Percentiles rank a stretch among this genome's conserved stretches.
Conservation (phyloP, 1,140 invertebrate genomes). For the Trypoxylus dichotomus region DNA sequence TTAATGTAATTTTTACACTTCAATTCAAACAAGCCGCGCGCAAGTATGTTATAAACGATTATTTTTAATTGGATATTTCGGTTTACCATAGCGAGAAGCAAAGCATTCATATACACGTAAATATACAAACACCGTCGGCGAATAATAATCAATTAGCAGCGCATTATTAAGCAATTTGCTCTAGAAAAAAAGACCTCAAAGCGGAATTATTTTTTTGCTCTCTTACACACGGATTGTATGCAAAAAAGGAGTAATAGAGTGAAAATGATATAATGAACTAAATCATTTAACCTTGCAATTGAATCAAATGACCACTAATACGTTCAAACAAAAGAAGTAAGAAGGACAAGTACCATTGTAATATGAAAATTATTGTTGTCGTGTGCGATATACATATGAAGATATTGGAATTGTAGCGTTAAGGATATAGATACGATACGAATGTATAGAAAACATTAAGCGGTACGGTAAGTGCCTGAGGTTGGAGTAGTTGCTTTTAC, state of each 20-base stretch:
- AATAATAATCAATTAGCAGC: neutral
- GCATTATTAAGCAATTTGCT: neutral
- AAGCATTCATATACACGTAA: neutral
- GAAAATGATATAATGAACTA: neutral
- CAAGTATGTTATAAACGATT: neutral
- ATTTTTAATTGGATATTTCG: neutral
- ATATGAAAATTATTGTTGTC: neutral
- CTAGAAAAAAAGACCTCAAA: neutral
- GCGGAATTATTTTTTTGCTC: neutral
- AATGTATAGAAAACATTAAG: neutral
- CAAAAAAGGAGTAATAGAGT: neutral
- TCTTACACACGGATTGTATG: neutral
- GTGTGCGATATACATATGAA: neutral
- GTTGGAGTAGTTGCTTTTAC: neutral
- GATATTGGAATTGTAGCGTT: neutral
- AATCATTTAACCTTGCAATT: constrained; percentile 10
- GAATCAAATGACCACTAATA: neutral
- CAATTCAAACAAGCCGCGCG: neutral
- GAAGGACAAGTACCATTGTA: constrained; percentile 8
- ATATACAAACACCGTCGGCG: neutral
- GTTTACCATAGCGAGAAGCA: neutral
- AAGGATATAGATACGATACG: neutral
- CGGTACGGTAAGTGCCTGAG: no score
- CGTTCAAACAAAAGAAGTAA: neutral
- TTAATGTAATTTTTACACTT: neutral